Evolutionary conservation across 1,140 invertebrate species (phyloP).

Genomic region (Tribolium castaneum): DNA sequence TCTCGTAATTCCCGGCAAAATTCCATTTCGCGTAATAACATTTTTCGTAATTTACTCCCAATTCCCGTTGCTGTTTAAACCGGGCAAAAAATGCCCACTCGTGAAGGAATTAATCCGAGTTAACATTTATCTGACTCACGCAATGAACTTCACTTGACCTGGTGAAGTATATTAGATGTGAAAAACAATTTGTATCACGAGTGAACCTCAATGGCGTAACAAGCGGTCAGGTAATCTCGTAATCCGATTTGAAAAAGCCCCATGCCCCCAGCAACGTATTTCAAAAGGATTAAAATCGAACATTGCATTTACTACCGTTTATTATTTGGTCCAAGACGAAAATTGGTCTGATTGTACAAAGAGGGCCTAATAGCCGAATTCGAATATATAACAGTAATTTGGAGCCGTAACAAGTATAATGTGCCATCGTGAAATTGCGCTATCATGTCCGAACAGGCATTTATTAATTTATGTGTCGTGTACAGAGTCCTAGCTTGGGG

Average conservation of each 20-base stretch:
- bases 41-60: not conserved
- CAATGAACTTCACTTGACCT: not conserved
- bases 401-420: constrained; percentile 31
- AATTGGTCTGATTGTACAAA: not conserved
- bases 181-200: not conserved
- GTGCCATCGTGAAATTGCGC: constrained; percentile 28
- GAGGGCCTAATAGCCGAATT: not conserved
- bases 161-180: not conserved
- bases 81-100: not conserved
- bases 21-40: too few relatives aligned
- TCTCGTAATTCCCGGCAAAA: too few relatives aligned
- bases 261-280: not conserved
- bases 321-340: not conserved
- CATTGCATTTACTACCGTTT: not conserved
- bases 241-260: not conserved
- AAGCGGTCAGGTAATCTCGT: constrained; percentile 20
- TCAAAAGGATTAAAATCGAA: constrained; percentile 1
- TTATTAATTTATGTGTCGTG: constrained; percentile 41
- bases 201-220: not conserved
- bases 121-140: not conserved
- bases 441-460: constrained; percentile 33
- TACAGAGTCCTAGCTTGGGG: constrained; percentile 4
- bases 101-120: not conserved
- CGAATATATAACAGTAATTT: constrained; percentile 10
- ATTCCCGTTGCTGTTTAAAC: not conserved